A percentile compares a stretch with the other conserved stretches of the same genome.
phyloP scores from a whole-genome alignment of 2,113 vertebrate species.

The Octodon degus region DNA sequence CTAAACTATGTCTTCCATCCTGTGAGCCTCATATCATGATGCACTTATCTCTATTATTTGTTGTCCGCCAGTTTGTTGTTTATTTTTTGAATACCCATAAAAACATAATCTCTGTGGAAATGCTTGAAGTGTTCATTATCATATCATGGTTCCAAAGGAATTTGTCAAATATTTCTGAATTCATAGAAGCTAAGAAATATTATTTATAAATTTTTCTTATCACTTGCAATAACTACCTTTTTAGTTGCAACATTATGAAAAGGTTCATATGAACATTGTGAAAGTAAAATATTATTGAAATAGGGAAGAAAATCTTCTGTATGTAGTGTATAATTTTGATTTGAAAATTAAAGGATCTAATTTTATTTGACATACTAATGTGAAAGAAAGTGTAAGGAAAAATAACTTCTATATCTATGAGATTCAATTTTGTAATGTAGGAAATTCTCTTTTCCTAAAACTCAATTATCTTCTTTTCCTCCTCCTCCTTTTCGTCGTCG shows the following conservation, averaged over 20 bases:
- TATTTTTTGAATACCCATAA: background rate
- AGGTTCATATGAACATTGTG: background rate
- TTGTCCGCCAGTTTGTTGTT: background rate
- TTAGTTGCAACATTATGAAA: background rate
- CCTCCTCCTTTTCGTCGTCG: background rate
- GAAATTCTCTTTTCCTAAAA: background rate
- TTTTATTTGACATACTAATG: background rate
- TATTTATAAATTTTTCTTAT: background rate
- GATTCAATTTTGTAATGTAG: background rate
- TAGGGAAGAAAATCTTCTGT: background rate
- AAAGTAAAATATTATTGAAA: background rate
- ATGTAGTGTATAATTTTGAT: background rate
- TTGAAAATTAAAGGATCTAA: background rate
- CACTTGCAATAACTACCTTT: background rate
- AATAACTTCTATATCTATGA: background rate
- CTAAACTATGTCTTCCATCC: accelerated
- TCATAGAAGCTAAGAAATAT: background rate
- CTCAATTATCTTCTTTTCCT: background rate
- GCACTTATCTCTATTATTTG: background rate
- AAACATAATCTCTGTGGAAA: background rate
- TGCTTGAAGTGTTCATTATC: background rate
- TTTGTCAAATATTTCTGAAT: background rate
- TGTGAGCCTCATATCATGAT: background rate
- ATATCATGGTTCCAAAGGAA: background rate
- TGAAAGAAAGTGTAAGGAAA: background rate